Evolutionary conservation across 2,113 vertebrate species (phyloP), one percentile per base, ranked within the genome.

Genomic region (Pollimyrus isidori): DNA sequence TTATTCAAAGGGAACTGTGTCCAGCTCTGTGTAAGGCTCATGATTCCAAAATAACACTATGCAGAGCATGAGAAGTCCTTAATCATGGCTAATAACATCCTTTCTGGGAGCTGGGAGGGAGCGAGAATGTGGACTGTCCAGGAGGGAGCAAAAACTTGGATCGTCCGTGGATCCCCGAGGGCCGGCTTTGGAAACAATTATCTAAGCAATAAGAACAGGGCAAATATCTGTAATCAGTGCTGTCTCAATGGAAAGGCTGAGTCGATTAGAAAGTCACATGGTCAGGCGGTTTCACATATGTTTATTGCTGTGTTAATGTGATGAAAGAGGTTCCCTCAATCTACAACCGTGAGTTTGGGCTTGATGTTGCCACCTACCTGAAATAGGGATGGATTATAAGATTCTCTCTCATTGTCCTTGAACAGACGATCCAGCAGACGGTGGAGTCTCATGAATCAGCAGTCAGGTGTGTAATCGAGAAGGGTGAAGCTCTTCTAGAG

Each of bases 351-450:
- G 26, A 53, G 17, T 87, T 4, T 87, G 50, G 11, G 15, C 30
- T 87, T 56, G 26, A 87, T 86, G 48, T n/a, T 13, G 0, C 49
- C 23, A 1, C n/a, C 85, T 83, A 26, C 48, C n/a, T 13, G 85
- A 53, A 86, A 86, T 50, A 21, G 4, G 30, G 85, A 53, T 0
- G 26, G 4, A 88, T 48, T 83, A 48, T 39, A 49, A 11, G n/a
- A 11, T 15, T 26, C 3, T 90, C 90, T 58, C 90, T 58, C 45
- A 30, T 21, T 62, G 46, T 19, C 89, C 0, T 92, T 88, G 0
- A 92, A 23, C 92, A 99, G 98, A 98, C 98, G 6, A 95, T 99
- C 89, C 97, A 97, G 45, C 98, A 99, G 94, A 97, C 91, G 2
- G 94, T 99, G 89, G 95, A 98, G 62, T 97, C 97, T 80, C 97